Evolutionary conservation across 2,888 invertebrate genomes (phyloP), one percentile per base, ranked within the genome.

Genomic region (Lucinisca nassula): DNA sequence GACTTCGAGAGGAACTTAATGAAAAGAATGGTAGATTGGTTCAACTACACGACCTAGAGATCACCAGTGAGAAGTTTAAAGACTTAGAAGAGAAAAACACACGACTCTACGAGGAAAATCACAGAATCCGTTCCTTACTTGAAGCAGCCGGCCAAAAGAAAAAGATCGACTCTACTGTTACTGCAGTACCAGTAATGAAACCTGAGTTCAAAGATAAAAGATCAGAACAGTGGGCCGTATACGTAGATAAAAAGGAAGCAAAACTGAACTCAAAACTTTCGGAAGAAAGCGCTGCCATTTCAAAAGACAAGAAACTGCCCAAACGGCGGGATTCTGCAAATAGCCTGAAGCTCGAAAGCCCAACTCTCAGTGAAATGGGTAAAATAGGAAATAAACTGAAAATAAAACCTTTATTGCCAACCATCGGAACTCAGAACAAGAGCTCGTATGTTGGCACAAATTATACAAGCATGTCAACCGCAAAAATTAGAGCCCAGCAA

Each of bases 21-120:
- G 82, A 84, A 51, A 90, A 87, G 35, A 85, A 90, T 79, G 85
- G 85, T 38, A 35, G 84, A 6, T 84, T 90, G 10, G 73, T 90
- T 6, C 85, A 88, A 61, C 74, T 90, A 17, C 78, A 83, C 30
- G 87, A 79, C 21, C 45, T 90, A 12, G 87, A 90, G 55, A 76
- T 72, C 10, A 78, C 85, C 2, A 61, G 81, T 8, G 70, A 75
- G 24, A 90, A 87, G 40, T 67, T 76, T 30, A 88, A 86, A 77
- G 87, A 88, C 82, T 84, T 85, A 40, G 74, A 75, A 21, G 67
- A 70, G 45, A 88, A 90, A 51, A 61, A 82, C 12, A n/a, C 37
- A 24, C 74, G 85, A 24, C 32, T 90, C 8, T 83, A 86, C 74
- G 90, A 90, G 35, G 90, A 88, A 79, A 90, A 90, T 45, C 85